Evolutionary conservation across 1,140 invertebrate genomes (phyloP).

Genomic region (Acromyrmex heyeri): DNA sequence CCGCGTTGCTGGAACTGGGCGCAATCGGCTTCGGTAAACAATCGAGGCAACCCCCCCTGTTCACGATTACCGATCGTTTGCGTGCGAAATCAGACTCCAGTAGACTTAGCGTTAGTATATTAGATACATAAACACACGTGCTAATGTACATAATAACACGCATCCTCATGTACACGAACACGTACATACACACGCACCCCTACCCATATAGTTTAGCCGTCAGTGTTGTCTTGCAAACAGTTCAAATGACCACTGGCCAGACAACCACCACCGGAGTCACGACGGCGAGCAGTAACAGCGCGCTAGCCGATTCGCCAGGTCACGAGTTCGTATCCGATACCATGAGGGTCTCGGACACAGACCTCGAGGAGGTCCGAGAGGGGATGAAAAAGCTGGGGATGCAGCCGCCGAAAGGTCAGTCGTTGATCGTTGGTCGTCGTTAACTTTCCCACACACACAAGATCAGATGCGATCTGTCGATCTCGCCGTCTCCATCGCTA

Average conservation of each 20-base stretch:
- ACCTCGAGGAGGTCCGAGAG: conserved; percentile 90
- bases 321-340: conserved; percentile 91
- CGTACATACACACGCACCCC: conserved; percentile 30
- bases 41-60: neutral
- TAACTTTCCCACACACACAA: conserved; percentile 41
- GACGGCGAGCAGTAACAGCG: conserved; percentile 68
- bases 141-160: conserved; percentile 41
- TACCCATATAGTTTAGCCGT: conserved; percentile 80
- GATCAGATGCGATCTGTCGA: neutral
- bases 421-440: conserved; percentile 74
- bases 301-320: conserved; percentile 79
- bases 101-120: conserved; percentile 56
- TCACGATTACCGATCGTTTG: conserved; percentile 29
- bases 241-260: conserved; percentile 78
- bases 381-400: conserved; percentile 90
- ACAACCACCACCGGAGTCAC: conserved; percentile 68
- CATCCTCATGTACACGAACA: conserved; percentile 19
- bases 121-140: conserved; percentile 46
- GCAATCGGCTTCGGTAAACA: conserved; percentile 6
- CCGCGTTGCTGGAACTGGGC: conserved; percentile 15
- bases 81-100: conserved; percentile 36
- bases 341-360: conserved; percentile 88
- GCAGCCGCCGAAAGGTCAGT: conserved; percentile 84
- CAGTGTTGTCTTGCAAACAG: conserved; percentile 84
- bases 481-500: neutral